Conservation (phyloP, 2,113 vertebrate genomes). For the Phasianus colchicus region DNA sequence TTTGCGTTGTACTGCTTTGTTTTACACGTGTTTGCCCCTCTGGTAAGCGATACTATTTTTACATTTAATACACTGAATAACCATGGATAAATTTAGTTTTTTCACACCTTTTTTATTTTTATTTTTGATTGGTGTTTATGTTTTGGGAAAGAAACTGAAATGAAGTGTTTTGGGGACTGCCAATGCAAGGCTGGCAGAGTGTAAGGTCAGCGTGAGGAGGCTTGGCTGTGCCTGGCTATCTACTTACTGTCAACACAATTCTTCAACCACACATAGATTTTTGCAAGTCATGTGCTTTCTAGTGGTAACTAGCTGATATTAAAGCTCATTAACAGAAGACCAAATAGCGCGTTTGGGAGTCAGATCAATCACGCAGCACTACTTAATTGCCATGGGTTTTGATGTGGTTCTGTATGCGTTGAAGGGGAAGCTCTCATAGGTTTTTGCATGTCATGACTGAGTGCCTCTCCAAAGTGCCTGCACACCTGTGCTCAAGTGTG, state of each 20-base stretch:
- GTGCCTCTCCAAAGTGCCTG: not conserved
- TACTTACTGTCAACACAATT: not conserved
- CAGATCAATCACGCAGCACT: rapidly evolving
- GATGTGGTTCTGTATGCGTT: not conserved
- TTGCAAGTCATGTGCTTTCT: not conserved
- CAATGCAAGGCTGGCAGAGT: not conserved
- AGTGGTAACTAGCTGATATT: not conserved
- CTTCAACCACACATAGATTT: not conserved
- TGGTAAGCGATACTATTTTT: not conserved
- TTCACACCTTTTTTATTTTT: not conserved
- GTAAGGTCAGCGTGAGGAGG: not conserved
- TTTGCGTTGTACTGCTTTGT: not conserved
- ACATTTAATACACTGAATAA: not conserved
- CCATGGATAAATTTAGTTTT: not conserved
- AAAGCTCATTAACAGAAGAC: not conserved
- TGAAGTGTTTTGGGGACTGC: not conserved
- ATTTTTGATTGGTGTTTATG: not conserved
- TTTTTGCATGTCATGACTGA: not conserved
- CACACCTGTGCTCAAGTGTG: rapidly evolving
- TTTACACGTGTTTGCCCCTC: not conserved
- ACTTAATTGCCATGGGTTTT: not conserved
- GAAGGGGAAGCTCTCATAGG: not conserved
- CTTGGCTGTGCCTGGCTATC: not conserved
- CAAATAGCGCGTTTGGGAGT: not conserved
- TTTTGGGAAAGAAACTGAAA: not conserved